Conservation (phyloP, 23 tunicate species). For the Aplidium turbinatum region DNA sequence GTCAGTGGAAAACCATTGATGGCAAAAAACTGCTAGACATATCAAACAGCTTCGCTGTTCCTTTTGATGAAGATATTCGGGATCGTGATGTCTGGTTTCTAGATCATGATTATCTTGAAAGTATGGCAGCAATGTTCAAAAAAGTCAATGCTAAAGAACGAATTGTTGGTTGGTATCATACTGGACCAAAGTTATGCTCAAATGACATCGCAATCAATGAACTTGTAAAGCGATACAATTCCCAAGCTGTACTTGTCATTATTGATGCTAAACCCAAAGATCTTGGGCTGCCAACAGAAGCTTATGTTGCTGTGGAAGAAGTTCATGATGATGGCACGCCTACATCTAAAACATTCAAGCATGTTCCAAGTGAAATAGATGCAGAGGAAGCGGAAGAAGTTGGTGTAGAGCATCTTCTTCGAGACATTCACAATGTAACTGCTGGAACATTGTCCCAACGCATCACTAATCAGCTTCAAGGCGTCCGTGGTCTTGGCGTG, state of each 20-base stretch:
- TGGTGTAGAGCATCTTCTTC: constrained; percentile 96
- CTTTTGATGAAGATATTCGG: constrained; percentile 95
- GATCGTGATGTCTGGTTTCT: constrained; percentile 91
- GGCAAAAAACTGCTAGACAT: constrained; percentile 87
- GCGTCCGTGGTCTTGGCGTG: constrained; percentile 75
- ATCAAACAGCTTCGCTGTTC: constrained; percentile 98
- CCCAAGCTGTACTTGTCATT: constrained; percentile 84
- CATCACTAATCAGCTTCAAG: constrained; percentile 91
- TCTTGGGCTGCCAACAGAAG: constrained; percentile 97
- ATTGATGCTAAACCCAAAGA: constrained; percentile 96
- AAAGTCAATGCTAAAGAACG: constrained; percentile 97
- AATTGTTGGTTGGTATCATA: constrained; percentile 99
- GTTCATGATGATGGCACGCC: constrained; percentile 98
- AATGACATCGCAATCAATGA: constrained; percentile 95
- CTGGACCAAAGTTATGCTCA: constrained; percentile 94
- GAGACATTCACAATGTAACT: constrained; percentile 96
- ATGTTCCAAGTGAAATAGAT: constrained; percentile 93
- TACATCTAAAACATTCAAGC: constrained; percentile 86
- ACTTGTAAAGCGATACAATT: constrained; percentile 76
- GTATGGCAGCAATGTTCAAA: constrained; percentile 98
- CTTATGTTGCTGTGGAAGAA: constrained; percentile 90
- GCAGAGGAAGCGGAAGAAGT: constrained; percentile 99
- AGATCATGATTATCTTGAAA: constrained; percentile 97
- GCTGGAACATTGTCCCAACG: constrained; percentile 91
- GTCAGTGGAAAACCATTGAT: constrained; percentile 88